Base-by-base conservation (phyloP, 2,797 vertebrate genomes). In the Halcyon leucocephala region DNA sequence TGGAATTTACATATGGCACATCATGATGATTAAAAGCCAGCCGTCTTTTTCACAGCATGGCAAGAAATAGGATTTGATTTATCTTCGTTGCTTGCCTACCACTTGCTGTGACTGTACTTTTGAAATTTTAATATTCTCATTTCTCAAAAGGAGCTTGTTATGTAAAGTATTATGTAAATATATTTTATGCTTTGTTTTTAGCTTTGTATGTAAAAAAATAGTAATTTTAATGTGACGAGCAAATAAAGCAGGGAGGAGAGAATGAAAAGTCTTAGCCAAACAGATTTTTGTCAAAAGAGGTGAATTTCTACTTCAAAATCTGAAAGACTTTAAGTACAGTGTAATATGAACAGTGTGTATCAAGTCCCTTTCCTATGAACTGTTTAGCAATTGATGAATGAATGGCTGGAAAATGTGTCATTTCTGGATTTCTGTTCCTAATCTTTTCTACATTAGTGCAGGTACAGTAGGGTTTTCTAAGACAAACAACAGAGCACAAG, bases 41-140 rank as follows among this genome's bases (percentile, higher is more conserved):
- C 94, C 73, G 82, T 98, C 97, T 97, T 72, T 97, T 97, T 98
- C 97, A 97, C 98, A 98, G 98, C 98, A 97, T 97, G 97, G 96
- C 94, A 97, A 98, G 98, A 98, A 98, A 97, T 96, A 97, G 97
- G 97, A 97, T 98, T 98, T 98, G 97, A 98, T 98, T 98, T 98
- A 98, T 98, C 98, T 98, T 97, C 16, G 1, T 97, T 97, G 96
- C 96, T 98, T 2, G 28, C 96, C 93, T 97, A 98, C 98, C 98
- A 85, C 98, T 98, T 96, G 96, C 98, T 98, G 98, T 96, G 98
- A 98, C 90, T 91, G 76, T 97, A 98, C 97, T 98, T 98, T 97
- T 97, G 96, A 98, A 98, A 98, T 97, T 98, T 98, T 98, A 98
- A 98, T 98, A 98, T 97, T 97, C 96, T 97, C 87, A 96, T 97